Percentiles rank a stretch among this genome's conserved stretches.
These are phyloP conservation scores for Xenentodon cancila DNA, from an alignment of 2,797 vertebrate species.

Conservation along the genomic window DNA sequence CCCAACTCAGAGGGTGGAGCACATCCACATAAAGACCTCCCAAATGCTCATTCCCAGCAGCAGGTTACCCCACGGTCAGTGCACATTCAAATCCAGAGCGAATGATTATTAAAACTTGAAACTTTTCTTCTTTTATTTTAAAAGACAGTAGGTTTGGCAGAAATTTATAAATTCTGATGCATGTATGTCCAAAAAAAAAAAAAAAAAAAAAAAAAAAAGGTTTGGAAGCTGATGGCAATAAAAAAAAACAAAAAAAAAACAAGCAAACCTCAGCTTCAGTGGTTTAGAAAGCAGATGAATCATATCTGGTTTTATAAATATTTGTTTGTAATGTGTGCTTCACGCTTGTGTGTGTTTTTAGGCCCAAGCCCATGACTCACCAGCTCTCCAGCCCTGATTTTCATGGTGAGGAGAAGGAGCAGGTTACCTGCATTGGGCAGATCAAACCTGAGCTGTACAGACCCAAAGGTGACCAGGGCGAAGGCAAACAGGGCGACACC, in stretches of 20 bases:
- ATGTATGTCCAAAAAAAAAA: too few species aligned
- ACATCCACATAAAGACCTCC: conserved; percentile 82
- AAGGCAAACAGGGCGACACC: conserved; percentile 81
- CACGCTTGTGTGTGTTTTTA: conserved; percentile 55
- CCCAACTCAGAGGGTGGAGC: conserved; percentile 80
- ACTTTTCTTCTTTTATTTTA: too few species aligned
- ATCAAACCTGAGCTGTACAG: conserved; percentile 94
- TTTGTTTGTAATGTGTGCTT: not conserved
- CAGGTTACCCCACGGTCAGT: conserved; percentile 86
- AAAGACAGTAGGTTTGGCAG: too few species aligned
- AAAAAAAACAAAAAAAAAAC: too few species aligned
- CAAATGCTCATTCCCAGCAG: conserved; percentile 89
- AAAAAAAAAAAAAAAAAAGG: too few species aligned
- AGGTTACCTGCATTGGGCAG: conserved; percentile 92
- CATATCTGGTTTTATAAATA: not conserved
- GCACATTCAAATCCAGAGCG: too few species aligned
- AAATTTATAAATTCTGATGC: too few species aligned
- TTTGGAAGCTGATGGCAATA: too few species aligned
- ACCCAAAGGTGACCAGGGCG: conserved; percentile 82
- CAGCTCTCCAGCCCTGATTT: conserved; percentile 89
- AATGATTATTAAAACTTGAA: too few species aligned
- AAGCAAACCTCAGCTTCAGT: conserved; percentile 12
- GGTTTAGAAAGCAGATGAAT: conserved; percentile 2
- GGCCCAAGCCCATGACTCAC: conserved; percentile 91
- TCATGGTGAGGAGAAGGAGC: conserved; percentile 90